These are phyloP conservation scores for Sphaerodactylus townsendi DNA, from an alignment of 2,113 vertebrate species.

Conservation along the genomic window DNA sequence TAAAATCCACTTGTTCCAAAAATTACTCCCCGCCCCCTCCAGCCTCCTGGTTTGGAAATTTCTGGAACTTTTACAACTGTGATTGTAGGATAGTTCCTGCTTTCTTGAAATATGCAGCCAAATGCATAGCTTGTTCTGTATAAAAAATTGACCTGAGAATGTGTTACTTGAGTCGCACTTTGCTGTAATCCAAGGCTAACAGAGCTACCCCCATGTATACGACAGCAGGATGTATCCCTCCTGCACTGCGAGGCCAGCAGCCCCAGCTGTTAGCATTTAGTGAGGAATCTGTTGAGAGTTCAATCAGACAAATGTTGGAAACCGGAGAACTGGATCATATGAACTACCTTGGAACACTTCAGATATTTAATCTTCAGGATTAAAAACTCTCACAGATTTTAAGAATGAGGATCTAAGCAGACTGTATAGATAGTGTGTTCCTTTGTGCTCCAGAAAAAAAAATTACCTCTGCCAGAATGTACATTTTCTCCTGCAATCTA, in stretches of 20 bases:
- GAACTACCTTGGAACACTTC: neutral
- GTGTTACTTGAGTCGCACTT: neutral
- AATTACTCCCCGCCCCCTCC: too few relatives aligned
- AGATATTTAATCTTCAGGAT: neutral
- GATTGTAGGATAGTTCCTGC: neutral
- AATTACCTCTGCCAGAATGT: neutral
- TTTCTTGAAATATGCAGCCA: neutral
- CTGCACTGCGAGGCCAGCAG: neutral
- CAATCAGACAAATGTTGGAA: neutral
- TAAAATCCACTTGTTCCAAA: too few relatives aligned
- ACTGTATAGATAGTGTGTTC: neutral
- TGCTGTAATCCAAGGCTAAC: neutral
- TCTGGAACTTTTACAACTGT: too few relatives aligned
- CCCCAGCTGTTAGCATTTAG: conserved; percentile 16
- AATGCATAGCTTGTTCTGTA: neutral
- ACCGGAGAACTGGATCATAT: neutral
- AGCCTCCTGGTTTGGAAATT: too few relatives aligned
- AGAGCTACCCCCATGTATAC: neutral
- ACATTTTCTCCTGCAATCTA: neutral
- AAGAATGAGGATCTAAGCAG: neutral
- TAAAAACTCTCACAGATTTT: conserved; percentile 12
- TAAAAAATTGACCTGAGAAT: neutral
- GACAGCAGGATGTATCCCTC: neutral
- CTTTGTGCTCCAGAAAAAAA: neutral
- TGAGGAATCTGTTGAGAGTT: neutral